Percentiles rank a stretch among this genome's conserved stretches.
Evolutionary conservation across 2,888 invertebrate species (phyloP).

Genomic region (Lymantria dispar): DNA sequence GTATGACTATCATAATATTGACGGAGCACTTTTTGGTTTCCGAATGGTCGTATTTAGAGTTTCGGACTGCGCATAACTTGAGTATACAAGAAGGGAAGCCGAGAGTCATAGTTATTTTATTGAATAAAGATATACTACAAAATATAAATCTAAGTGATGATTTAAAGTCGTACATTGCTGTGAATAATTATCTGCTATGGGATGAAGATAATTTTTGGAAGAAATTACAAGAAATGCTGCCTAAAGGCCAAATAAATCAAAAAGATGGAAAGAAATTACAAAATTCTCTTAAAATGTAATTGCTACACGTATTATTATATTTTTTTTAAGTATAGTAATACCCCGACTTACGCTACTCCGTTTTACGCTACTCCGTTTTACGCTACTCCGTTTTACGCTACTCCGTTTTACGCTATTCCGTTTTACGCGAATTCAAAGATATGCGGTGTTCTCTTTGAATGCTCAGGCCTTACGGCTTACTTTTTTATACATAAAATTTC

Average conservation of each 20-base stretch:
- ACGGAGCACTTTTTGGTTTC: constrained; percentile 1
- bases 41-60: not conserved
- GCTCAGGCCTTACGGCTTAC: too few species aligned
- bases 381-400: too few species aligned
- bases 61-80: not conserved
- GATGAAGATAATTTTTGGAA: not conserved
- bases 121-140: not conserved
- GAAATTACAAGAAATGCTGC: not conserved
- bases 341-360: too few species aligned
- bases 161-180: not conserved
- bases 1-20: not conserved
- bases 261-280: not conserved
- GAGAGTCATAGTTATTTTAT: not conserved
- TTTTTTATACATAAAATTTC: too few species aligned
- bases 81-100: not conserved
- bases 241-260: not conserved
- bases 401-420: too few species aligned
- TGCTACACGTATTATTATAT: not conserved
- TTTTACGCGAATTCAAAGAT: too few species aligned
- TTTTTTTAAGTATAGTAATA: too few species aligned
- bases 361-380: too few species aligned
- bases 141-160: not conserved
- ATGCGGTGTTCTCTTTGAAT: too few species aligned
- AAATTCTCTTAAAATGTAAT: not conserved
- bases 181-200: not conserved